A percentile compares a stretch with the other conserved stretches of the same genome.
phyloP scores from a whole-genome alignment of 1,140 invertebrate genomes.

The Euwallacea similis region DNA sequence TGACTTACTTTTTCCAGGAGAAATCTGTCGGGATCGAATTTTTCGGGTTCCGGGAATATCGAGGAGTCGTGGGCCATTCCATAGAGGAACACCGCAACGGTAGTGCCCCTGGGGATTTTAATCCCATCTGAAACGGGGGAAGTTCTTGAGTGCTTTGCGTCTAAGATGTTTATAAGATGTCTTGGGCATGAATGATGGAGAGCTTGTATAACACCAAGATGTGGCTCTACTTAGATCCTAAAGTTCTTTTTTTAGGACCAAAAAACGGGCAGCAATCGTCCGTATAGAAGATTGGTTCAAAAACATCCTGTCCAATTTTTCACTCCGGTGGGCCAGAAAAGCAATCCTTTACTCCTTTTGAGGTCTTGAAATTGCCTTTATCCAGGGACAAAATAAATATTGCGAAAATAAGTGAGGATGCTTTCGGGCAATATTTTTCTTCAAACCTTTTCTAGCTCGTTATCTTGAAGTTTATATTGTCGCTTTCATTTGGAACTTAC shows the following conservation, averaged over 20 bases:
- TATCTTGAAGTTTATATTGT: too few relatives aligned
- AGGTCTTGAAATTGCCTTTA: background rate
- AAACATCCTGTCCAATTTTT: background rate
- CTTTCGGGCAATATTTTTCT: background rate
- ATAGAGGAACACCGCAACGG: constrained; percentile 41
- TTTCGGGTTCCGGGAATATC: constrained; percentile 65
- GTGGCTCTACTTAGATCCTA: background rate
- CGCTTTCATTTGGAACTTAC: too few relatives aligned
- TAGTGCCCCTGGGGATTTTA: constrained; percentile 42
- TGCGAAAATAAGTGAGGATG: background rate
- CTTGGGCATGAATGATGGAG: background rate
- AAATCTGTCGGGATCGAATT: constrained; percentile 73
- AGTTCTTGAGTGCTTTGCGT: too few relatives aligned
- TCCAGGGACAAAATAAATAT: too few relatives aligned
- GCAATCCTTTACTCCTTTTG: background rate
- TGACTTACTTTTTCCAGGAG: constrained; percentile 58
- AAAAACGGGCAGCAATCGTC: background rate
- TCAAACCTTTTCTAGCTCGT: background rate
- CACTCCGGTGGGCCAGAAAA: background rate
- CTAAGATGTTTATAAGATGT: too few relatives aligned
- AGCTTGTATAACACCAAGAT: background rate
- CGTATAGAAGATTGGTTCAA: background rate
- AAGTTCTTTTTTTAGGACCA: background rate
- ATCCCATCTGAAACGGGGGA: constrained; percentile 38
- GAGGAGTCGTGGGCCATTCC: constrained; percentile 40